A percentile compares a stretch with the other conserved stretches of the same genome.
Evolutionary conservation across 2,113 vertebrate species (phyloP).

Genomic region (Ammodytes dubius): DNA sequence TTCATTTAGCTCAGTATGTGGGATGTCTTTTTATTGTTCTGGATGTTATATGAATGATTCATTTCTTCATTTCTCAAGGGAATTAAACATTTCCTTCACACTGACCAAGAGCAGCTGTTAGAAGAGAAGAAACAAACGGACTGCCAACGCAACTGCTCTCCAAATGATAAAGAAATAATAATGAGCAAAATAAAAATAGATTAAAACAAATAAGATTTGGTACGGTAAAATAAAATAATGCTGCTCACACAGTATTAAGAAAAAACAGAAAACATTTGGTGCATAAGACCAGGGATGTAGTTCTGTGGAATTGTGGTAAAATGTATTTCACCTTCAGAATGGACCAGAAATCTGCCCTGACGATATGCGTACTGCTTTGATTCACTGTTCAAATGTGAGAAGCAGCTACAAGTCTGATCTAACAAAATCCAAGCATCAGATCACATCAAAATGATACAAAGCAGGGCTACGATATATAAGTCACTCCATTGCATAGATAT

Average conservation of each 20-base stretch:
- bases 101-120: neutral
- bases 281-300: neutral
- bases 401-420: neutral
- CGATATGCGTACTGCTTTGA: neutral
- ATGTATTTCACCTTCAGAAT: neutral
- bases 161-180: neutral
- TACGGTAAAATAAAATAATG: neutral
- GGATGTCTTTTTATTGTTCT: neutral
- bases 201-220: neutral
- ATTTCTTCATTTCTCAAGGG: no score
- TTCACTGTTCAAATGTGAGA: neutral
- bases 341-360: neutral
- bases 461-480: slow-evolving; percentile 20
- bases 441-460: neutral
- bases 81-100: no score
- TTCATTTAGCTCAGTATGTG: neutral
- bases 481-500: neutral
- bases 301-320: neutral
- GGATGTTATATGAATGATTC: neutral
- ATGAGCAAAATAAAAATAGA: neutral
- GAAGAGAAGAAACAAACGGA: neutral
- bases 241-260: neutral
- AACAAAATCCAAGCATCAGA: neutral
- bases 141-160: neutral
- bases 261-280: neutral